Evolutionary conservation across 1,140 invertebrate genomes (phyloP).

Genomic region (Aplysia californica): DNA sequence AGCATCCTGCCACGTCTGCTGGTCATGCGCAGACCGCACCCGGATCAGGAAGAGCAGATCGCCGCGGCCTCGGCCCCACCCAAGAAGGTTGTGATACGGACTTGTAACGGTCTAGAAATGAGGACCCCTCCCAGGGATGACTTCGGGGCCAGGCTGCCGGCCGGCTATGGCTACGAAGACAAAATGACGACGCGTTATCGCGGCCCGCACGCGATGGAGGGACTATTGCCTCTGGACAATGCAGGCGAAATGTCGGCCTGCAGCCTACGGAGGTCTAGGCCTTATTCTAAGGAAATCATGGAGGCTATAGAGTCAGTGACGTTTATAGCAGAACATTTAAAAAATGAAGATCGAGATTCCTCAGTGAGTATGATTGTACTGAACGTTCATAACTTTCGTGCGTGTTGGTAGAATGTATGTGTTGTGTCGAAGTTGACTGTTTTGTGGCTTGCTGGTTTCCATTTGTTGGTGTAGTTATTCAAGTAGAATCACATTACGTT

Average conservation of each 20-base stretch:
- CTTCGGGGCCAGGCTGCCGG: conserved; percentile 10
- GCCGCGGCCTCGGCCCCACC: conserved; percentile 18
- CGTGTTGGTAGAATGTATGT: too few relatives aligned
- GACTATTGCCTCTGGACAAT: conserved; percentile 8
- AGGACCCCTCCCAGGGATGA: conserved; percentile 68
- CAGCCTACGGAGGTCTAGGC: background rate
- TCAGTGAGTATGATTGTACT: conserved; percentile 43
- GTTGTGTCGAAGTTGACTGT: too few relatives aligned
- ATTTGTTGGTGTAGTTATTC: too few relatives aligned
- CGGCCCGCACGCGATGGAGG: conserved; percentile 20
- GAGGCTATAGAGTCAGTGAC: conserved; percentile 92
- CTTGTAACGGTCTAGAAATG: conserved; percentile 85
- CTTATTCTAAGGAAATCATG: conserved; percentile 78
- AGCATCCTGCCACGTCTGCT: conserved; percentile 83
- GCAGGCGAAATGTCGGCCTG: conserved; percentile 4
- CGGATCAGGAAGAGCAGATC: conserved; percentile 43
- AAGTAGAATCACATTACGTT: too few relatives aligned
- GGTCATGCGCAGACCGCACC: conserved; percentile 61
- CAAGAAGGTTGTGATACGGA: conserved; percentile 76
- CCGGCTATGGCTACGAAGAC: conserved; percentile 23
- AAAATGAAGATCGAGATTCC: conserved; percentile 68
- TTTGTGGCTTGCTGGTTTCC: too few relatives aligned
- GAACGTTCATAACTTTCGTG: background rate
- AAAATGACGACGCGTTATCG: background rate
- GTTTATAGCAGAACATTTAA: conserved; percentile 97